Conservation (phyloP, 2,797 vertebrate genomes). For the Hyperoplus lanceolatus region DNA sequence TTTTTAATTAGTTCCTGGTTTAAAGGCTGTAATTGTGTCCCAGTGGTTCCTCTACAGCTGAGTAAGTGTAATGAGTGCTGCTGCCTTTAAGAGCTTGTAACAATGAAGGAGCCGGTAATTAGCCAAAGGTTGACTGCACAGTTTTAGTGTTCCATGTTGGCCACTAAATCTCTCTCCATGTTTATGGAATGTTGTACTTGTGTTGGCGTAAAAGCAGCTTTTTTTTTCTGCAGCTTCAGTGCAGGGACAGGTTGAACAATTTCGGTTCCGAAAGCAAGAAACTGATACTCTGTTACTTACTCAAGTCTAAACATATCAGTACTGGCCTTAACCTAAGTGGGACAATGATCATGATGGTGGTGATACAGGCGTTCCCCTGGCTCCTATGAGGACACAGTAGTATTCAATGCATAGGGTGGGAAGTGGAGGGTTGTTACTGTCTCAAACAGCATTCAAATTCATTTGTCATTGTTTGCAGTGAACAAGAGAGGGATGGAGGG, state of each 20-base stretch:
- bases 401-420: background rate
- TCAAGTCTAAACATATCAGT: background rate
- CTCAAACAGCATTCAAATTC: conserved; percentile 3
- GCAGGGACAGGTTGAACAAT: background rate
- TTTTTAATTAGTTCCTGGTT: conserved; percentile 57
- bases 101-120: conserved; percentile 54
- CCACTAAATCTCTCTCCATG: conserved; percentile 31
- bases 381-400: background rate
- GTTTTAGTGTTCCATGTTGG: conserved; percentile 30
- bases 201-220: background rate
- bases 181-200: conserved; percentile 1
- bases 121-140: conserved; percentile 38
- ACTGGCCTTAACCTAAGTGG: background rate
- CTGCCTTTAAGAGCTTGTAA: conserved; percentile 46
- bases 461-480: background rate
- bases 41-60: conserved; percentile 10
- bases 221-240: background rate
- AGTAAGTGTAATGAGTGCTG: conserved; percentile 50
- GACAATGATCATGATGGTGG: background rate
- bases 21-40: conserved; percentile 30
- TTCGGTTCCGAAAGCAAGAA: background rate
- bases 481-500: too few species aligned
- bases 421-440: background rate
- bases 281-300: background rate
- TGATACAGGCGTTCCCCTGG: background rate